Conservation (phyloP, 2,797 vertebrate species). For the Myripristis murdjan region DNA sequence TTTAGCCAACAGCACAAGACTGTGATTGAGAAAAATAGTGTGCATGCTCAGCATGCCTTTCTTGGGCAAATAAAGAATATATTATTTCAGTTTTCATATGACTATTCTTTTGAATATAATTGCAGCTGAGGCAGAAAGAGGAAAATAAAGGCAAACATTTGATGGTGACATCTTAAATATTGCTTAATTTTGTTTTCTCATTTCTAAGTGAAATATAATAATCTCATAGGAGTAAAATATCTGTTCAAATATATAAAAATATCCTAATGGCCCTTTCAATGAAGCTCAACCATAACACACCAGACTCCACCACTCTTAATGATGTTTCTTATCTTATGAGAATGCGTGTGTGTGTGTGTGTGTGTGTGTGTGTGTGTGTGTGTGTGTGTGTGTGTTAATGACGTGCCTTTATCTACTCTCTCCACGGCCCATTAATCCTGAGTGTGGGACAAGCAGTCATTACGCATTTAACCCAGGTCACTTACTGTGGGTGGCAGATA, state of each 20-base stretch:
- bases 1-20: too few relatives aligned
- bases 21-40: too few relatives aligned
- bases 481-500: constrained; percentile 83
- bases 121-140: too few relatives aligned
- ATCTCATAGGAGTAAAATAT: constrained; percentile 13
- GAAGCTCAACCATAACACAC: constrained; percentile 7
- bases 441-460: constrained; percentile 83
- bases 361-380: constrained; percentile 26
- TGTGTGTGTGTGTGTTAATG: constrained; percentile 66
- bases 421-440: constrained; percentile 84
- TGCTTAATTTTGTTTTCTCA: constrained; percentile 24
- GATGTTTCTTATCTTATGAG: constrained; percentile 44
- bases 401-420: constrained; percentile 81
- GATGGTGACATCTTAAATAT: constrained; percentile 1
- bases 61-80: too few relatives aligned
- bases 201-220: constrained; percentile 6
- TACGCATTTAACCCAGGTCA: constrained; percentile 83
- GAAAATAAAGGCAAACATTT: too few relatives aligned
- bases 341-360: constrained; percentile 18
- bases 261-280: constrained; percentile 22
- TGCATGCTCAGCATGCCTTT: too few relatives aligned
- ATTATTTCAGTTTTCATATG: too few relatives aligned
- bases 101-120: too few relatives aligned
- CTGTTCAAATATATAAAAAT: constrained; percentile 38
- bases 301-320: constrained; percentile 31